These are phyloP conservation scores for Glareola pratincola DNA, from an alignment of 2,113 vertebrate genomes.

Conservation along the genomic window DNA sequence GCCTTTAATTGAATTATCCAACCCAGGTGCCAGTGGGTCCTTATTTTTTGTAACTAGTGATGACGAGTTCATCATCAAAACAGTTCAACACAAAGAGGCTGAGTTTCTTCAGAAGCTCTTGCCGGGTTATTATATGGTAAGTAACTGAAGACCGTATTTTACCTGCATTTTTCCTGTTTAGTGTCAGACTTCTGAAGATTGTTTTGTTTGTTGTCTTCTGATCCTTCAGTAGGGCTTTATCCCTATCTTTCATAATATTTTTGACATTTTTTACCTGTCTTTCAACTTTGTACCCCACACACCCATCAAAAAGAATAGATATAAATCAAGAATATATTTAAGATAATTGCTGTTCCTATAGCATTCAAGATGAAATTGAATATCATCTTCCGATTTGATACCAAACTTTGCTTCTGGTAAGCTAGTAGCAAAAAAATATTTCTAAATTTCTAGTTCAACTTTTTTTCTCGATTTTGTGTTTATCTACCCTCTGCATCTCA, in stretches of 20 bases:
- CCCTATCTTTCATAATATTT: neutral
- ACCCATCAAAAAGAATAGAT: neutral
- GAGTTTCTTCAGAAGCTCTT: conserved; percentile 96
- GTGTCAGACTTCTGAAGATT: neutral
- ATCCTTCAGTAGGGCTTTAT: neutral
- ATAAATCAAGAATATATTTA: neutral
- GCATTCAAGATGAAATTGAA: neutral
- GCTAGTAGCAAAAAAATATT: neutral
- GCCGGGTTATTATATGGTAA: conserved; percentile 97
- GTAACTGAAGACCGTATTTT: conserved; percentile 13
- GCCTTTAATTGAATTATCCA: conserved; percentile 92
- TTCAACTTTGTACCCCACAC: neutral
- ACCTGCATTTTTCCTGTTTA: neutral
- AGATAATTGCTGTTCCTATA: neutral
- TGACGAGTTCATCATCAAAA: conserved; percentile 98
- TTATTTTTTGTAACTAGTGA: conserved; percentile 97
- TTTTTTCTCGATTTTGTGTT: conserved; percentile 13
- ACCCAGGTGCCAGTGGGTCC: conserved; percentile 94
- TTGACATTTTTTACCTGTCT: neutral
- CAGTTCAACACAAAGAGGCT: conserved; percentile 98
- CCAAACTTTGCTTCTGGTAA: neutral
- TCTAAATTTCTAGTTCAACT: neutral
- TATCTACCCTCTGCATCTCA: conserved; percentile 24
- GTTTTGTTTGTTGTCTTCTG: neutral
- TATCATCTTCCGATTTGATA: neutral